Evolutionary conservation across 2,797 vertebrate genomes (phyloP).

Genomic region (Sciurus carolinensis): DNA sequence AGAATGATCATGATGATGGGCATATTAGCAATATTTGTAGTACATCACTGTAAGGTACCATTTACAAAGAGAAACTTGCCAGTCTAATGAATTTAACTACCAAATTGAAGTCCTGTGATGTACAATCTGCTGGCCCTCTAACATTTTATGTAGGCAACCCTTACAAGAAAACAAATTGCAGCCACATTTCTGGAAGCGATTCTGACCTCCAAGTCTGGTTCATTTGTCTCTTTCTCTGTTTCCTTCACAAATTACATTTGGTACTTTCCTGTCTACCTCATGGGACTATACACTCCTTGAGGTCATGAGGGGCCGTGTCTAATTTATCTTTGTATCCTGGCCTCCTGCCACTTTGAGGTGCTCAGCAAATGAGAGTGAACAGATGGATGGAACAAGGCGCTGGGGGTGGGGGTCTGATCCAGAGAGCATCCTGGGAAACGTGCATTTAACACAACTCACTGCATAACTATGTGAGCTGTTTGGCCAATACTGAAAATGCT

Average conservation of each 20-base stretch:
- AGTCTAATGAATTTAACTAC: not conserved
- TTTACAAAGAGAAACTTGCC: constrained; percentile 23
- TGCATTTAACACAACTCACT: not conserved
- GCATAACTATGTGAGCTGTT: not conserved
- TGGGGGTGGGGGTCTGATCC: not conserved
- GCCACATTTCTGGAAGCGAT: not conserved
- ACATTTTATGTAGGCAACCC: not conserved
- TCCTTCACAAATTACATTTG: constrained; percentile 2
- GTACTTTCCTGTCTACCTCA: not conserved
- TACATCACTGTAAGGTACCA: not conserved
- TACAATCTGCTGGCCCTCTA: not conserved
- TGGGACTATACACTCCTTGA: not conserved
- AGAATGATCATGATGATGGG: not conserved
- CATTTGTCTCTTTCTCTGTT: not conserved
- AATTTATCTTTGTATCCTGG: not conserved
- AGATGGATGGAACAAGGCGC: not conserved
- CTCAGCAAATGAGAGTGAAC: not conserved
- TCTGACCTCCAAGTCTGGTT: not conserved
- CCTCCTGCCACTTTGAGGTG: not conserved
- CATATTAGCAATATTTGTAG: not conserved
- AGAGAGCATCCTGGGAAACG: not conserved
- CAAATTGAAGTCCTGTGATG: not conserved
- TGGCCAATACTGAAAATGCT: not conserved
- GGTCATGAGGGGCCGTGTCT: not conserved
- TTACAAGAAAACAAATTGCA: not conserved